Percentiles rank a stretch among this genome's conserved stretches.
phyloP scores from a whole-genome alignment of 2,113 vertebrate species.

The Eulemur rufifrons region DNA sequence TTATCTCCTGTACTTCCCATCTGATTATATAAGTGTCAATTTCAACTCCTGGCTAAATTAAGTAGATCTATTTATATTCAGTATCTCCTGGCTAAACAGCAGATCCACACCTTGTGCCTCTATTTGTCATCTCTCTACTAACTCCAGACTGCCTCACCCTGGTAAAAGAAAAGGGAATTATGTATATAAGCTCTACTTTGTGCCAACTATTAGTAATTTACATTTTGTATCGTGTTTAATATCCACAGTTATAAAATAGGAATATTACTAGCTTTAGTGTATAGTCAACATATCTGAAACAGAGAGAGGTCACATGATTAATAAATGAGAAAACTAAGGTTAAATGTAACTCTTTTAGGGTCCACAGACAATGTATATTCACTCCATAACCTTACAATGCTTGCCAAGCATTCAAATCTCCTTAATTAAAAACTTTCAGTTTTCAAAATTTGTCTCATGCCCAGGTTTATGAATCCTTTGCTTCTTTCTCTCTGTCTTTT shows the following conservation, averaged over 20 bases:
- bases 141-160: neutral
- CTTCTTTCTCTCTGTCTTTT: neutral
- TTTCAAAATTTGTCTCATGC: neutral
- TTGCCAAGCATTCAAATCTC: neutral
- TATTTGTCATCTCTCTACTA: neutral
- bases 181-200: neutral
- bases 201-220: neutral
- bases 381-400: neutral
- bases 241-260: neutral
- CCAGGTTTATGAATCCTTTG: neutral
- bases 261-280: neutral
- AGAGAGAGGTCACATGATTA: neutral
- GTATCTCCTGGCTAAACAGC: neutral
- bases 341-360: neutral
- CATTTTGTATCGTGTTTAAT: neutral
- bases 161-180: neutral
- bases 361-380: neutral
- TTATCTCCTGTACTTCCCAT: neutral
- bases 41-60: conserved; percentile 28
- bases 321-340: neutral
- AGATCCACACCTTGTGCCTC: neutral
- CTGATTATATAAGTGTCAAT: conserved; percentile 8
- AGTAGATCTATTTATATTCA: conserved; percentile 6
- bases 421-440: neutral
- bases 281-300: neutral